These are phyloP conservation scores for Ceratosolen solmsi DNA, from an alignment of 1,140 invertebrate genomes.

Conservation along the genomic window DNA sequence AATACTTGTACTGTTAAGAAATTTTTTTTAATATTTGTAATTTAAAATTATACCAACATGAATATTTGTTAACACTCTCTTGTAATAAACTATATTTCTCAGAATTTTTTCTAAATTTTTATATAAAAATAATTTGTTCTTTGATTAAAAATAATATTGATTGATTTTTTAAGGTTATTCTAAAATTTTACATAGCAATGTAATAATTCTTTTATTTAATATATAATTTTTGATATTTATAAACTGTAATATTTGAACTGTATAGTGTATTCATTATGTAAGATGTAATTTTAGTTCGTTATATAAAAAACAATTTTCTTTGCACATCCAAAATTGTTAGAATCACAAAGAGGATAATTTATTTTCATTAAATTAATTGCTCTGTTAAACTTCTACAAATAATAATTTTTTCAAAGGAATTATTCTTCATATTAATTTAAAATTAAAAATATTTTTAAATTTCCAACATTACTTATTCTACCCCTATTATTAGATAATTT, in stretches of 20 bases:
- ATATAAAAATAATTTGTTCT: constrained; percentile 57
- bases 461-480: constrained; percentile 56
- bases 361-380: constrained; percentile 61
- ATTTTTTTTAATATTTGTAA: constrained; percentile 57
- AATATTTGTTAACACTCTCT: constrained; percentile 52
- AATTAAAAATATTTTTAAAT: constrained; percentile 44
- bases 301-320: constrained; percentile 58
- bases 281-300: constrained; percentile 63
- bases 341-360: constrained; percentile 63
- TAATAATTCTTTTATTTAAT: constrained; percentile 36
- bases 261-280: constrained; percentile 65
- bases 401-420: no score
- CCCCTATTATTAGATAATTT: constrained; percentile 55
- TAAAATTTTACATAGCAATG: constrained; percentile 51
- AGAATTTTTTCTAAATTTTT: neutral
- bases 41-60: constrained; percentile 59
- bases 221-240: constrained; percentile 49
- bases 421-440: constrained; percentile 24
- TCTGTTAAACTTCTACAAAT: constrained; percentile 57
- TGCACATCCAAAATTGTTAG: constrained; percentile 68
- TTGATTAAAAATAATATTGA: constrained; percentile 54
- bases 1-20: constrained; percentile 65
- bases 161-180: constrained; percentile 56
- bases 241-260: constrained; percentile 63
- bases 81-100: constrained; percentile 41